Percentiles rank a stretch among this genome's conserved stretches.
Evolutionary conservation across 1,140 invertebrate species (phyloP).

Genomic region (Nephotettix cincticeps): DNA sequence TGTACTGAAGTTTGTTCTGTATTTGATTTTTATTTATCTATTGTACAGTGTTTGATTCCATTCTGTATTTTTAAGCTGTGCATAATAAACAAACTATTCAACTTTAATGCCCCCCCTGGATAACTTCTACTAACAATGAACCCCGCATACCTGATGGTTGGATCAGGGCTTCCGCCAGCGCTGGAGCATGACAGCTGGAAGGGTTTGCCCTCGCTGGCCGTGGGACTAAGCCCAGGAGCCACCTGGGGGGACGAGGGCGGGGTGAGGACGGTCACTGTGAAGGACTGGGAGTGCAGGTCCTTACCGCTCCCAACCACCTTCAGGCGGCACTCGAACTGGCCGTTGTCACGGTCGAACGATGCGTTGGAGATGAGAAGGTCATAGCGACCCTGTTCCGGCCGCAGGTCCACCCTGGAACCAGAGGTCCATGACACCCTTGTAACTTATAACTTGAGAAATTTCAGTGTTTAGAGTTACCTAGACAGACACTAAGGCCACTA

Average conservation of each 20-base stretch:
- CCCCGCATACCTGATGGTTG: conserved; percentile 75
- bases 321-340: conserved; percentile 85
- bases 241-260: conserved; percentile 77
- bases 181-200: conserved; percentile 80
- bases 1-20: no score
- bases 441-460: no score
- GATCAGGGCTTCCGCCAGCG: conserved; percentile 84
- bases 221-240: conserved; percentile 63
- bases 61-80: no score
- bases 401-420: conserved; percentile 69
- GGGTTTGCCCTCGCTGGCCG: conserved; percentile 75
- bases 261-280: conserved; percentile 82
- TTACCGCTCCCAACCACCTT: conserved; percentile 80
- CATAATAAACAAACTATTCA: no score
- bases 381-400: conserved; percentile 77
- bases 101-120: no score
- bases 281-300: conserved; percentile 78
- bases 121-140: no score
- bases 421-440: no score
- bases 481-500: no score
- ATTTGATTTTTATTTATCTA: no score
- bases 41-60: no score
- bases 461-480: no score
- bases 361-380: conserved; percentile 84
- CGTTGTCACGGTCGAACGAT: conserved; percentile 87